Base-by-base conservation (phyloP, 37 sponge, comb jelly and placozoan genomes). In the Halisarca cf. caerulea region DNA sequence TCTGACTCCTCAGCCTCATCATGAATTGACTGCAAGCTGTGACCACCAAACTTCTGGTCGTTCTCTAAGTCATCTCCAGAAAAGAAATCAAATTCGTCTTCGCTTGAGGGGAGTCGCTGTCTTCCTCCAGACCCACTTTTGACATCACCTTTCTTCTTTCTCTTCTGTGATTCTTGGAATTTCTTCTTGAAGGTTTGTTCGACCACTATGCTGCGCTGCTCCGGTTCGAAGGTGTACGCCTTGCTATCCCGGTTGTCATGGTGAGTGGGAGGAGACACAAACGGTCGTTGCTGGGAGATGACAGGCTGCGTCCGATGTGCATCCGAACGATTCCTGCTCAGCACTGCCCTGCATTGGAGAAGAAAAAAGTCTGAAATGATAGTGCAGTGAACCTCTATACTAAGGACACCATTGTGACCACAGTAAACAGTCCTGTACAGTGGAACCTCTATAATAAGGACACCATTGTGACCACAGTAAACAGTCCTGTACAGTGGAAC, bases 131-230 rank as follows among this genome's bases (percentile, higher is more conserved):
- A 6, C 6, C 40, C 25, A 8, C 42, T 71, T 18, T 20, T 74
- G 2, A 8, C 45, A 1, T 40, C 77, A 0, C 15, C 41, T 7
- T 74, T 74, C 42, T 43, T 40, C 42, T 74, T 3, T 44, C 77
- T 74, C 4, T 27, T 68, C 42, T 36, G 39, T 74, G 77, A 74
- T 25, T 74, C 77, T 25, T 40, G 39, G 45, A 40, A 74, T 25
- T 74, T 74, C 24, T 3, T 37, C 24, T 21, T 3, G 45, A 74
- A 4, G 43, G n/a, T 74, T 25, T 40, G 11, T 25, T 74, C 24
- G 43, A 74, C 77, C 45, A 36, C 17, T 7, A 41, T 2, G 45
- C 25, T 40, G 42, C 42, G 21, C 45, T 74, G 25, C 43, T 74
- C 77, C 0, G 45, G 45, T 40, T 74, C 45, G 7, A 74, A 74